These are phyloP conservation scores for Chironomus tentans DNA, from an alignment of 2,888 invertebrate species.

Conservation along the genomic window DNA sequence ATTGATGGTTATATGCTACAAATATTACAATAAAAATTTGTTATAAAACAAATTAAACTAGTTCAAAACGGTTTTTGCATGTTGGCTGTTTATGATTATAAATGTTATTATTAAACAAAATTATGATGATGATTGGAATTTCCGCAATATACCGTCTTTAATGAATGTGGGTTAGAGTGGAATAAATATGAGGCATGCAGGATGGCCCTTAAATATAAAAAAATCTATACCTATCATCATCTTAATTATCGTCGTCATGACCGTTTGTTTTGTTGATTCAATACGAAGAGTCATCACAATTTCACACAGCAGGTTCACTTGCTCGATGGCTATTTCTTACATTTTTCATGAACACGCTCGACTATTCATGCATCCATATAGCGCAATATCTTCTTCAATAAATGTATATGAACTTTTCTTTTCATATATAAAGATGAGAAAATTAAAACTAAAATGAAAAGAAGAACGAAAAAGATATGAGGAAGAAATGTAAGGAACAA, in stretches of 20 bases:
- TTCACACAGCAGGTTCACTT: background rate
- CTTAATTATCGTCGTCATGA: background rate
- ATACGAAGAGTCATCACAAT: background rate
- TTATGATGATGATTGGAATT: background rate
- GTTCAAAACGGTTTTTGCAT: constrained; percentile 17
- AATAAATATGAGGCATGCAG: too few relatives aligned
- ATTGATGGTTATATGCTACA: constrained; percentile 19
- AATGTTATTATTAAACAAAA: background rate
- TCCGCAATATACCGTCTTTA: background rate
- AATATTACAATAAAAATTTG: constrained; percentile 25
- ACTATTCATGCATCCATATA: too few relatives aligned
- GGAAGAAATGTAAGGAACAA: background rate
- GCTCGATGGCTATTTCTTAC: background rate
- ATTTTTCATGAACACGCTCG: too few relatives aligned
- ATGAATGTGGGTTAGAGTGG: background rate
- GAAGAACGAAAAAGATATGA: background rate
- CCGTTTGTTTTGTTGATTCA: background rate
- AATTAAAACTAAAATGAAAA: background rate
- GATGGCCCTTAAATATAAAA: background rate
- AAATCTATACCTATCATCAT: background rate
- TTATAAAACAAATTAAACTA: constrained; percentile 25
- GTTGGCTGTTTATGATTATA: background rate
- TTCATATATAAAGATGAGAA: background rate
- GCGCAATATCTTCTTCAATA: too few relatives aligned
- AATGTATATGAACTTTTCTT: too few relatives aligned